A percentile compares a stretch with the other conserved stretches of the same genome.
Conservation (phyloP, 1,140 invertebrate species). For the Elysia chlorotica region DNA sequence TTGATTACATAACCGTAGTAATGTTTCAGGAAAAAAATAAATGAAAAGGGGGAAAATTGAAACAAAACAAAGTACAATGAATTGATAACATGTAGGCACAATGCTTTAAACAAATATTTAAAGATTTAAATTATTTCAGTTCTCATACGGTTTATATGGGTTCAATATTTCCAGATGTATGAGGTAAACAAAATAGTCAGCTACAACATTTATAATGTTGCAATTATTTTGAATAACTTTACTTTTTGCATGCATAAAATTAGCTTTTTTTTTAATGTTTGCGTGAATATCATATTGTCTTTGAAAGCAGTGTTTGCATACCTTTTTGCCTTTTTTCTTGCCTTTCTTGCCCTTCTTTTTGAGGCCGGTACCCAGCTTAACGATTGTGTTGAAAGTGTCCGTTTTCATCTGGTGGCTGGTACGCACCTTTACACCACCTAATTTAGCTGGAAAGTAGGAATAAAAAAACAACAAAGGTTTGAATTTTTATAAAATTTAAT, state of each 20-base stretch:
- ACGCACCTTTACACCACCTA: slow-evolving; percentile 49
- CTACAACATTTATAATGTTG: neutral
- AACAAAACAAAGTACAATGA: neutral
- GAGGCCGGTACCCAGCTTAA: slow-evolving; percentile 51
- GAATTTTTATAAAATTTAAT: neutral
- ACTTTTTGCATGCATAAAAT: neutral
- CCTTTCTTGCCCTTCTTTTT: slow-evolving; percentile 56
- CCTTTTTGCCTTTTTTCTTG: slow-evolving; percentile 35
- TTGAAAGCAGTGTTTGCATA: neutral
- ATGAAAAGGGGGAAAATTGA: neutral
- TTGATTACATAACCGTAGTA: neutral
- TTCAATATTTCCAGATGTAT: neutral
- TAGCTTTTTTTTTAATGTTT: too few relatives aligned
- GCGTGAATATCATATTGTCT: too few relatives aligned
- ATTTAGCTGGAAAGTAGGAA: slow-evolving; percentile 43
- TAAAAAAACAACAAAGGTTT: neutral
- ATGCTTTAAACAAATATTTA: neutral
- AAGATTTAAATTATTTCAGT: too few relatives aligned
- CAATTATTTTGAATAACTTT: neutral
- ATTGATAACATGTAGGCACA: neutral
- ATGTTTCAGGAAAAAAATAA: neutral
- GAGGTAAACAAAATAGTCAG: too few relatives aligned
- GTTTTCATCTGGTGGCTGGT: slow-evolving; percentile 53
- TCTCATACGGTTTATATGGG: neutral
- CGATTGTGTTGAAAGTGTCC: slow-evolving; percentile 51